These are phyloP conservation scores for Alces alces DNA, from an alignment of 2,113 vertebrate genomes.

Conservation along the genomic window DNA sequence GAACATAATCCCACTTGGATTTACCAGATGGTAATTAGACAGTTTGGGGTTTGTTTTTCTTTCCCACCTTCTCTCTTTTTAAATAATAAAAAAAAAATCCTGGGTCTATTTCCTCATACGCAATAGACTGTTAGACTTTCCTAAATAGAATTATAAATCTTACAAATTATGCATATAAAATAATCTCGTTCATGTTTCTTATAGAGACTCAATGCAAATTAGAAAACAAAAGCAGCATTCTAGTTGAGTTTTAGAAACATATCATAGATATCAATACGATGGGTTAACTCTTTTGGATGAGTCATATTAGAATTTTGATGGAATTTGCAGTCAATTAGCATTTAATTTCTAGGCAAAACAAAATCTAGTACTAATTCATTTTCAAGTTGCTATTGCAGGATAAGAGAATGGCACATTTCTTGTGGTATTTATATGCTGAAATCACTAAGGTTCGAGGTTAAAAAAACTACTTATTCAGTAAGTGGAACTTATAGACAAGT, in stretches of 20 bases:
- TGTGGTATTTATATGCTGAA: slow-evolving; percentile 13
- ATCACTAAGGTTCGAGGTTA: slow-evolving; percentile 28
- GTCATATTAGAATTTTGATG: slow-evolving; percentile 14
- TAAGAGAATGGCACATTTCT: slow-evolving; percentile 38
- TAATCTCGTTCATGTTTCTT: background rate
- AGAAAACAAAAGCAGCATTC: background rate
- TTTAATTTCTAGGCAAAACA: slow-evolving; percentile 54
- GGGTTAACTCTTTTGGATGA: background rate
- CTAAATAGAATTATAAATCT: background rate
- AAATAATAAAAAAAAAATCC: background rate
- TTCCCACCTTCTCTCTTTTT: background rate
- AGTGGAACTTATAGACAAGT: slow-evolving; percentile 42
- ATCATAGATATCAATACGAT: background rate
- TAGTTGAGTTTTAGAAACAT: background rate
- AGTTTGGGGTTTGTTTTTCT: background rate
- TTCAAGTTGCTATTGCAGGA: slow-evolving; percentile 48
- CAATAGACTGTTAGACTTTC: background rate
- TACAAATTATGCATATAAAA: background rate
- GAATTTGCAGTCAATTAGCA: slow-evolving; percentile 33
- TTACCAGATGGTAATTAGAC: background rate
- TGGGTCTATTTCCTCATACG: background rate
- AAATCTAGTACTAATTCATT: slow-evolving; percentile 45
- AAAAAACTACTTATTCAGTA: slow-evolving; percentile 17
- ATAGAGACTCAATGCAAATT: background rate
- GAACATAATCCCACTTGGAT: background rate